Evolutionary conservation across 2,888 invertebrate genomes (phyloP).

Genomic region (Parnassius orleans): DNA sequence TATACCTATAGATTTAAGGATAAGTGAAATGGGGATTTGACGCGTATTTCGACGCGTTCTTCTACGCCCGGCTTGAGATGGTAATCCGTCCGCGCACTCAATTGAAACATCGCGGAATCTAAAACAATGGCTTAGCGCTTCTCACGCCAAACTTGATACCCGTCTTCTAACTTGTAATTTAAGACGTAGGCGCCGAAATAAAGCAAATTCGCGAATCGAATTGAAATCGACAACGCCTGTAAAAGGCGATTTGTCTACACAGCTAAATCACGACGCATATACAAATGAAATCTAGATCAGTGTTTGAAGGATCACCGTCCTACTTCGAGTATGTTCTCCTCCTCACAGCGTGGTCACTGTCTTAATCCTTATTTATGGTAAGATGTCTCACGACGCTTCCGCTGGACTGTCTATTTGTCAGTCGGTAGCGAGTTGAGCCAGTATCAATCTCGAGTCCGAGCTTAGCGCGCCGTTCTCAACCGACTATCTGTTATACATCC

Average conservation of each 20-base stretch:
- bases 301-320: slow-evolving; percentile 22
- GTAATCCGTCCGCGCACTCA: slow-evolving; percentile 67
- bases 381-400: slow-evolving; percentile 74
- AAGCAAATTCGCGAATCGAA: slow-evolving; percentile 69
- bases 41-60: slow-evolving; percentile 60
- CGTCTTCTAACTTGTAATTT: slow-evolving; percentile 73
- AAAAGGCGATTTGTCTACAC: slow-evolving; percentile 12
- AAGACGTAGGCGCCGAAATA: slow-evolving; percentile 71
- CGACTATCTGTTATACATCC: slow-evolving; percentile 16
- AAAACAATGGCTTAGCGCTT: slow-evolving; percentile 73
- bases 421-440: slow-evolving; percentile 51
- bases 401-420: slow-evolving; percentile 74
- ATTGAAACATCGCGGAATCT: slow-evolving; percentile 70
- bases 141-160: slow-evolving; percentile 65
- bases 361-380: slow-evolving; percentile 81
- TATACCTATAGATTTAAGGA: slow-evolving; percentile 46
- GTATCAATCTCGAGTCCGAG: slow-evolving; percentile 70
- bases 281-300: slow-evolving; percentile 10
- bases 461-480: slow-evolving; percentile 48
- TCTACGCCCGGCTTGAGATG: slow-evolving; percentile 52
- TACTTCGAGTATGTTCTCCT: slow-evolving; percentile 1
- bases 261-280: slow-evolving; percentile 18
- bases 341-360: slow-evolving; percentile 66
- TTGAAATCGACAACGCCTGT: slow-evolving; percentile 21
- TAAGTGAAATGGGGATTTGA: slow-evolving; percentile 69